phyloP scores from a whole-genome alignment of 2,113 vertebrate genomes.

The Chloroceryle aenea region DNA sequence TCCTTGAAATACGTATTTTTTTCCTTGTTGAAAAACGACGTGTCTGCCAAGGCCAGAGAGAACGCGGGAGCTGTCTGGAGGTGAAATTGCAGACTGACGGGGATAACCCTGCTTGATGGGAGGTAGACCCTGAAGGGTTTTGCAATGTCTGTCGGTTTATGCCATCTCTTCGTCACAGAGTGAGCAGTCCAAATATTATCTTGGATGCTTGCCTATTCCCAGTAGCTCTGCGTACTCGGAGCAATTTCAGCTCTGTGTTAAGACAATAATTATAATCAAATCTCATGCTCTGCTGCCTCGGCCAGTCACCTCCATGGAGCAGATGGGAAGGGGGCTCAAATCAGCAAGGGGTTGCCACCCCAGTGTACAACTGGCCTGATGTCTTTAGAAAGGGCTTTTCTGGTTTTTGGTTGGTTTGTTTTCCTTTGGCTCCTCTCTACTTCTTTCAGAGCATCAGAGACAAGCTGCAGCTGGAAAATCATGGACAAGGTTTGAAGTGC shows the following conservation, averaged over 20 bases:
- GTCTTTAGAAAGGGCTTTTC: not conserved
- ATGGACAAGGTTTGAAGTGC: not conserved
- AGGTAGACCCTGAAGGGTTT: not conserved
- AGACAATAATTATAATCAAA: constrained; percentile 63
- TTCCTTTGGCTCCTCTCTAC: not conserved
- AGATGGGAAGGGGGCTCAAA: constrained; percentile 37
- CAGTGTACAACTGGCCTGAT: not conserved
- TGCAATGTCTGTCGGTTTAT: not conserved
- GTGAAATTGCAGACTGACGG: not conserved
- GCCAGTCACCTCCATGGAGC: constrained; percentile 54
- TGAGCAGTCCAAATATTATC: constrained; percentile 53
- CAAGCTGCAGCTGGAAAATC: not conserved
- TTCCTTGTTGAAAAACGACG: not conserved
- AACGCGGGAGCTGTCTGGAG: not conserved
- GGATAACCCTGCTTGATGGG: not conserved
- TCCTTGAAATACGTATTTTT: not conserved
- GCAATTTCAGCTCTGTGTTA: constrained; percentile 48
- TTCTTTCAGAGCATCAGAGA: not conserved
- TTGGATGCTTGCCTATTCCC: constrained; percentile 65
- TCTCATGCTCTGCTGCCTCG: constrained; percentile 20
- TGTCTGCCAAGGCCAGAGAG: not conserved
- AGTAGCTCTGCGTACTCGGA: constrained; percentile 20
- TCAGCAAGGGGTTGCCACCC: constrained; percentile 24
- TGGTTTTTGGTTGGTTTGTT: not conserved
- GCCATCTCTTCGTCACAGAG: constrained; percentile 17